Evolutionary conservation across 2,113 vertebrate species (phyloP), one percentile per base, ranked within the genome.

Genomic region (Beaufortia kweichowensis): DNA sequence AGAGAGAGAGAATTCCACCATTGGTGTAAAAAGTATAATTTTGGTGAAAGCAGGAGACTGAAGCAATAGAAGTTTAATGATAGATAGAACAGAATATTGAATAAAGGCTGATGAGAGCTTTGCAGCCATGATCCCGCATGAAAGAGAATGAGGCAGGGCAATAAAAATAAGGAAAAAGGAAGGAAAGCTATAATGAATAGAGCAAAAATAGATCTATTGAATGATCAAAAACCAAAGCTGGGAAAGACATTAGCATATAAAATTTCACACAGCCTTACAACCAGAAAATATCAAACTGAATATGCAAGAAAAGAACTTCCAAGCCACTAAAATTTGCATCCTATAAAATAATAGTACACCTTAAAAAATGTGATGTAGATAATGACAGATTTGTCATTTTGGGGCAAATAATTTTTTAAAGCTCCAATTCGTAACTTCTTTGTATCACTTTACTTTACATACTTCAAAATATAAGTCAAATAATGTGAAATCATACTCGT

Each of bases 11-110:
- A 17, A 59, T 76, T 75, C 56, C 56, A 60, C 26, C 56, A 33
- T 6, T 75, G 43, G 28, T 71, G 65, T 70, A 75, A 63, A 69
- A 69, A 78, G 63, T 69, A 28, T 63, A 75, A 75, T 82, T 70
- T 61, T 55, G 28, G 19, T 67, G 39, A 77, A 61, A 48, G 41
- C 39, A 57, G 28, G 23, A 41, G 31, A 77, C 78, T 78, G 41
- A 70, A 55, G 61, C 35, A 62, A 55, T 77, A 60, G 17, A 55
- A 65, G 55, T 57, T 14, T 41, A 55, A 55, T 35, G 43, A 9
- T 33, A 41, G 57, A 78, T 35, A 9, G n/a, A 53, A 17, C 12
- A 57, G 29, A 56, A 33, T 41, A 33, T 33, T 57, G 31, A 63
- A 41, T 39, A 61, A 43, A 6, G 23, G 43, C 53, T 48, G 28